Evolutionary conservation across 2,797 vertebrate genomes (phyloP), one percentile per base, ranked within the genome.

Genomic region (Triplophysa bombifrons): DNA sequence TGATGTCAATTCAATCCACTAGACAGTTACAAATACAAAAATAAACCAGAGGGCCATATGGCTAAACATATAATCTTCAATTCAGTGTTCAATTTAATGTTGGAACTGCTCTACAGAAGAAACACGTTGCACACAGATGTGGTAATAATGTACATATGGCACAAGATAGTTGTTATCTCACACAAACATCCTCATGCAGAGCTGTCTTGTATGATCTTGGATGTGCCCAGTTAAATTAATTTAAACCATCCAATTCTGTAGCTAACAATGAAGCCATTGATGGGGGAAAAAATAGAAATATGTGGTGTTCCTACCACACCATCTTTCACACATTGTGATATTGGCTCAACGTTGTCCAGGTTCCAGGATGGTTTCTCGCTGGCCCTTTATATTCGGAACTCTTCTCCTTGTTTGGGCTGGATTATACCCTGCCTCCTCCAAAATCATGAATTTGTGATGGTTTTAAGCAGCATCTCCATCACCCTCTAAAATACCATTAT

Each of bases 1-100:
- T 69, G 78, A 69, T 67, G 73, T 81, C 68, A 84, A 58, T 76
- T 60, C 67, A 74, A 51, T 68, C 48, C 68, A 60, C 81, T 83
- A 65, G 46, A 83, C 56, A 48, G 74, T 72, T 78, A 72, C 61
- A 56, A 48, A 48, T 34, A 34, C 64, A 64, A 30, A 48, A 55
- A 74, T 60, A 56, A 67, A 48, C 19, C 78, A 72, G 50, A 2
- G 27, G 20, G 9, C 44, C 16, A 14, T 51, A 48, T 19, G 25
- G 73, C 38, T 76, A 38, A 68, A 48, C 63, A 46, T 17, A 3
- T 34, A 48, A 50, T 56, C 53, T 50, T 41, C 3, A 27, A 30
- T 16, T 34, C 25, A 61, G 58, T 38, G 17, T 56, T 63, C 51
- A 10, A 72, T 60, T 3, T 22, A 3, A 60, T 70, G 25, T 3